Percentiles rank a stretch among this genome's conserved stretches.
phyloP scores from a whole-genome alignment of 2,113 vertebrate species.

The Eolophus roseicapilla region DNA sequence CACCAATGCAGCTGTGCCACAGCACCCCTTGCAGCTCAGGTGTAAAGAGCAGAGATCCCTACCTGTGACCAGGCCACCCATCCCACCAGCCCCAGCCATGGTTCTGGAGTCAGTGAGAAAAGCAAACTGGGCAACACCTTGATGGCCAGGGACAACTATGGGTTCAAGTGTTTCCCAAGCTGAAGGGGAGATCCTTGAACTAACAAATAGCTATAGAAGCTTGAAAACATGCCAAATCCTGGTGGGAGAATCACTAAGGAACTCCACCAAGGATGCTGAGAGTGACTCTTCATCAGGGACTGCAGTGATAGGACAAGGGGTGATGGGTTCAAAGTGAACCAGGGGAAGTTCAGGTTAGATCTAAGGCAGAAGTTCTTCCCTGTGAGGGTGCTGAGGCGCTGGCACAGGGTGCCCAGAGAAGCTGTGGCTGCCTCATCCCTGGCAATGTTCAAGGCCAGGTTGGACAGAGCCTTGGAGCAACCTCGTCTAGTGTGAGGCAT shows the following conservation, averaged over 20 bases:
- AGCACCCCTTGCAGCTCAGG: background rate
- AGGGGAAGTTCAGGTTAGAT: background rate
- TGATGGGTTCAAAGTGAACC: background rate
- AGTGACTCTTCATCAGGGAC: background rate
- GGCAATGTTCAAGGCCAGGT: too few species aligned
- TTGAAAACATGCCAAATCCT: background rate
- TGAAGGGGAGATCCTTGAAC: background rate
- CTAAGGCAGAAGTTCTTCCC: background rate
- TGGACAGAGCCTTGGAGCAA: background rate
- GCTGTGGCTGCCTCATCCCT: too few species aligned
- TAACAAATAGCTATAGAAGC: background rate
- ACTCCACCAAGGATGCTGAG: background rate
- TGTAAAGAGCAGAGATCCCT: background rate
- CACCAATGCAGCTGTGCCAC: background rate
- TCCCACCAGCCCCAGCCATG: background rate
- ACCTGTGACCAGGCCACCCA: accelerated
- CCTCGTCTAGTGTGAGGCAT: background rate
- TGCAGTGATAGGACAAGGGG: background rate
- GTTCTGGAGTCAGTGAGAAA: background rate
- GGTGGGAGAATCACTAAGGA: background rate
- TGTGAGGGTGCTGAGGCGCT: too few species aligned
- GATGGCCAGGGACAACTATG: background rate
- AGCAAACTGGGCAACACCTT: background rate
- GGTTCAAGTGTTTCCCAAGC: background rate
- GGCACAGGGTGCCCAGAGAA: too few species aligned